These are phyloP conservation scores for Argya squamiceps DNA, from an alignment of 2,797 vertebrate species.

Conservation along the genomic window DNA sequence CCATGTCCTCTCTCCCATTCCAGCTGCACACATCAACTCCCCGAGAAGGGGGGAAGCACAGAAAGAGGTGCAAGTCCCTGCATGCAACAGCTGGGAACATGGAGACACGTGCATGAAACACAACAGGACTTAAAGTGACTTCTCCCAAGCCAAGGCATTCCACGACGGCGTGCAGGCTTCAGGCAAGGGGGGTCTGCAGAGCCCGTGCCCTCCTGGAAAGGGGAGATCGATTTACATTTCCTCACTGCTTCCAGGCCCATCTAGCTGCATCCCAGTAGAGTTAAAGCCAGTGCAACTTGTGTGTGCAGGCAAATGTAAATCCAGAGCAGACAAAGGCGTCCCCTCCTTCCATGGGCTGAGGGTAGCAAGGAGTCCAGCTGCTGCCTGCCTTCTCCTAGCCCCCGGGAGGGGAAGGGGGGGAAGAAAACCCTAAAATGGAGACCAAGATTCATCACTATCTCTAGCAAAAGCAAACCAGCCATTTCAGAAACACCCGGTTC, in stretches of 20 bases:
- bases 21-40: neutral
- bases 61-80: conserved; percentile 28
- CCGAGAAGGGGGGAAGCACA: neutral
- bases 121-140: conserved; percentile 21
- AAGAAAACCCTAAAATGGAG: conserved; percentile 7
- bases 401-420: neutral
- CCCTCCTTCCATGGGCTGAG: conserved; percentile 8
- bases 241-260: neutral
- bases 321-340: conserved; percentile 47
- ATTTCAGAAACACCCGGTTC: neutral
- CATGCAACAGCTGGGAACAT: conserved; percentile 40
- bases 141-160: neutral
- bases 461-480: conserved; percentile 19
- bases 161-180: neutral
- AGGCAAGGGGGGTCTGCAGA: neutral
- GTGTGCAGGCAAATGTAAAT: conserved; percentile 27
- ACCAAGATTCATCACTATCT: conserved; percentile 2
- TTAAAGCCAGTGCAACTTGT: neutral
- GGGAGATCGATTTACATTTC: neutral
- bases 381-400: neutral
- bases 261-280: conserved; percentile 9
- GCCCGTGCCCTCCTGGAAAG: neutral
- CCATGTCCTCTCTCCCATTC: neutral
- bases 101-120: conserved; percentile 29
- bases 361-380: conserved; percentile 12